Conservation (phyloP, 64 coral and sea anemone species). For the Montipora efflorescens region DNA sequence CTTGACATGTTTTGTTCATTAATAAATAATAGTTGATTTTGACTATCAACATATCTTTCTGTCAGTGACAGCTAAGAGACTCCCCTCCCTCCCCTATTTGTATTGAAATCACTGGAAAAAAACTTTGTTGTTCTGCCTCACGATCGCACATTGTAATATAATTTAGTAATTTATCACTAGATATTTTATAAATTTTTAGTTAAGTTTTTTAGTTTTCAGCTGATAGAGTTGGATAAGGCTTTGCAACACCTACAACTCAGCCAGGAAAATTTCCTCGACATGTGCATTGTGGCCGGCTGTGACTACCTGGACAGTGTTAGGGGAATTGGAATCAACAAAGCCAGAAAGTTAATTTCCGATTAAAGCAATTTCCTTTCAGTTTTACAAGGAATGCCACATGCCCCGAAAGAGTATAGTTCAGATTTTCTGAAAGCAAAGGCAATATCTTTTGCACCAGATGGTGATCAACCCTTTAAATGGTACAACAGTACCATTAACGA, state of each 20-base stretch:
- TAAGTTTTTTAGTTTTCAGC: background rate
- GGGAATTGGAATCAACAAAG: constrained; percentile 71
- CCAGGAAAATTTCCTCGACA: constrained; percentile 49
- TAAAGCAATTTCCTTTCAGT: constrained; percentile 34
- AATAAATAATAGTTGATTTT: too few species aligned
- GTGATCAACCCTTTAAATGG: constrained; percentile 40
- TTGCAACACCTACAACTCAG: constrained; percentile 32
- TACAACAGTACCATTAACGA: constrained; percentile 30
- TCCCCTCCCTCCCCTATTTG: constrained; percentile 12
- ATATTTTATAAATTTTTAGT: too few species aligned
- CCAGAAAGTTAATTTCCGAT: background rate
- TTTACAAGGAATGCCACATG: constrained; percentile 27
- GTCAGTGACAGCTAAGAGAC: background rate
- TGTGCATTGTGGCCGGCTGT: constrained; percentile 6
- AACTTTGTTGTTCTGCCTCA: background rate
- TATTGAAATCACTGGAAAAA: constrained; percentile 5
- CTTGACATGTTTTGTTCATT: too few species aligned
- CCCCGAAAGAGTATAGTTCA: constrained; percentile 47
- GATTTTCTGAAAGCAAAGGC: constrained; percentile 57
- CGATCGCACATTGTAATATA: too few species aligned
- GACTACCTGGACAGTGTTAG: constrained; percentile 33
- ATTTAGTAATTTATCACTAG: too few species aligned
- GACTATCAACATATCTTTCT: too few species aligned
- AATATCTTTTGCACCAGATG: constrained; percentile 68
- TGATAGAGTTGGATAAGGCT: constrained; percentile 27